Evolutionary conservation across 53 echinoderm and acorn worm genomes (phyloP).

Genomic region (Antedon mediterranea): DNA sequence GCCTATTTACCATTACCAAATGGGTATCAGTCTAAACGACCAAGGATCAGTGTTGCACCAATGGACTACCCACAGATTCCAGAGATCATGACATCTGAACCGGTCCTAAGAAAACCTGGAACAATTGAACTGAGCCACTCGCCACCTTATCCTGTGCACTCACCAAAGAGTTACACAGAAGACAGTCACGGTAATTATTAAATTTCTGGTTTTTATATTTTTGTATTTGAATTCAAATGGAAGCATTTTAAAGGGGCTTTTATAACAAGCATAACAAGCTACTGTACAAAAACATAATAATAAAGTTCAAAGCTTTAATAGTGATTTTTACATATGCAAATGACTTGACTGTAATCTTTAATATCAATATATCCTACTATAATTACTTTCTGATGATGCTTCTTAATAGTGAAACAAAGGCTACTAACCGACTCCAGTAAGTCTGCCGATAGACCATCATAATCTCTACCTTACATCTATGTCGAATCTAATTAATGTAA

Average conservation of each 20-base stretch:
- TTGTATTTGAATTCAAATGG: background rate
- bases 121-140: background rate
- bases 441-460: background rate
- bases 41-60: slow-evolving; percentile 32
- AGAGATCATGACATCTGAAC: background rate
- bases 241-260: no score
- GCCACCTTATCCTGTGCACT: background rate
- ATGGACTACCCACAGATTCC: slow-evolving; percentile 37
- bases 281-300: no score
- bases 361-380: background rate
- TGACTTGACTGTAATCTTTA: background rate
- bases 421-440: background rate
- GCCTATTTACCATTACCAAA: slow-evolving; percentile 27
- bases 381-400: background rate
- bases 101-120: background rate
- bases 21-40: slow-evolving; percentile 48
- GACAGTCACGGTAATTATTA: background rate
- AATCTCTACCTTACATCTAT: background rate
- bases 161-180: background rate
- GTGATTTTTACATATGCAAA: background rate
- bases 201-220: background rate
- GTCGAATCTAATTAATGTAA: slow-evolving; percentile 1
- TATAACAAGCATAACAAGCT: no score
- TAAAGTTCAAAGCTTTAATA: no score
- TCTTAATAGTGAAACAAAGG: background rate